Evolutionary conservation across 2,797 vertebrate species (phyloP).

Genomic region (Epinephelus awoara): DNA sequence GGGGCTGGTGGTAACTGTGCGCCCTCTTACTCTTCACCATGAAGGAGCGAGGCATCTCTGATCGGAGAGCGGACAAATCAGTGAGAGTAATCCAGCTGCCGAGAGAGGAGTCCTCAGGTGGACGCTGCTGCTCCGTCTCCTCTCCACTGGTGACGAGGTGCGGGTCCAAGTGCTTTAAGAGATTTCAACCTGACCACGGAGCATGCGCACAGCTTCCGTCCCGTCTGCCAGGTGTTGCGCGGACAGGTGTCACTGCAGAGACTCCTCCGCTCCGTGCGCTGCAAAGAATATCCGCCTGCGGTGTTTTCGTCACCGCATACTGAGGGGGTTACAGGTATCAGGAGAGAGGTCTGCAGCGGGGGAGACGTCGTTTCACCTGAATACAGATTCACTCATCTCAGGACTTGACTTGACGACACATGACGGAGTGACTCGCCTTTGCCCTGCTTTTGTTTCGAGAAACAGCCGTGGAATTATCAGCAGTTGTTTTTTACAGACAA

Average conservation of each 20-base stretch:
- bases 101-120: not conserved
- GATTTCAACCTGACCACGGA: constrained; percentile 60
- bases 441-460: constrained; percentile 5
- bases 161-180: constrained; percentile 56
- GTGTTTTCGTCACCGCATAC: constrained; percentile 8
- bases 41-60: constrained; percentile 95
- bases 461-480: not conserved
- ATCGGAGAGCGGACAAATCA: constrained; percentile 19
- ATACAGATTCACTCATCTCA: constrained; percentile 17
- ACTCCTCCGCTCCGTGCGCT: constrained; percentile 21
- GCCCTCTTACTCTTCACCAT: constrained; percentile 98
- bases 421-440: not conserved
- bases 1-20: constrained; percentile 96
- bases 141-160: constrained; percentile 59
- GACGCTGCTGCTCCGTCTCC: constrained; percentile 46
- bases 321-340: not conserved
- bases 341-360: constrained; percentile 20
- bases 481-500: not conserved
- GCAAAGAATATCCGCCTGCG: constrained; percentile 4
- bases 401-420: not conserved
- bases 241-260: constrained; percentile 88
- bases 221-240: constrained; percentile 90
- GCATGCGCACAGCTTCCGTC: constrained; percentile 80
- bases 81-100: constrained; percentile 41
- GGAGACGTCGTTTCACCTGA: constrained; percentile 25